Evolutionary conservation across 2,797 vertebrate species (phyloP), one percentile per base, ranked within the genome.

Genomic region (Yasuhikotakia modesta): DNA sequence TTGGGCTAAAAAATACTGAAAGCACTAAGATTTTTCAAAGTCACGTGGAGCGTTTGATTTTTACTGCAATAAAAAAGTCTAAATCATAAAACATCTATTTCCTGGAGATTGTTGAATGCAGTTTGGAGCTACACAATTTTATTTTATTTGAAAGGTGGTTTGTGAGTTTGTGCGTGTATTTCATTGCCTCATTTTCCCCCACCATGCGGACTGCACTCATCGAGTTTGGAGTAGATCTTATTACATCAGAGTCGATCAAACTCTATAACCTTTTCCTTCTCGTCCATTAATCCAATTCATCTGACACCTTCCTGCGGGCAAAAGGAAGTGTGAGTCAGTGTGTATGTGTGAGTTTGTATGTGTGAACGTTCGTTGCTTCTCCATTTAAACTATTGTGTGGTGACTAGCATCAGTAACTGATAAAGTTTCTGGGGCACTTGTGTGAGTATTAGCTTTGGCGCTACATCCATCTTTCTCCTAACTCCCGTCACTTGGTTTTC

Each of bases 241-340:
- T 74, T 78, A 14, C 75, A 80, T 82, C 58, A 52, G 61, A 76
- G 73, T 85, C 50, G 70, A 66, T 76, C 77, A 78, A 76, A 65
- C 58, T 73, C 75, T 46, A 63, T 77, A 76, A 79, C 72, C 63
- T 79, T 76, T 81, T 50, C 35, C 53, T 81, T 69, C 67, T 73
- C 13, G 19, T 1, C 39, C 72, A 78, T 79, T 78, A 76, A 80
- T 81, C 76, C 72, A 76, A 50, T 76, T 27, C 64, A 32, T 63
- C n/a, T 16, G 10, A 77, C 64, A 79, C 35, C 14, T 39, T 68
- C 71, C 72, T 30, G 22, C 68, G 68, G 79, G 70, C 46, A 55
- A 81, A 27, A 50, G 27, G 12, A 50, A 58, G 58, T 43, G 35
- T 52, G 45, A 52, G 24, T 52, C 1, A 45, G 35, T 35, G 3